Evolutionary conservation across 1,140 invertebrate genomes (phyloP), one percentile per base, ranked within the genome.

Genomic region (Thaumatotibia leucotreta): DNA sequence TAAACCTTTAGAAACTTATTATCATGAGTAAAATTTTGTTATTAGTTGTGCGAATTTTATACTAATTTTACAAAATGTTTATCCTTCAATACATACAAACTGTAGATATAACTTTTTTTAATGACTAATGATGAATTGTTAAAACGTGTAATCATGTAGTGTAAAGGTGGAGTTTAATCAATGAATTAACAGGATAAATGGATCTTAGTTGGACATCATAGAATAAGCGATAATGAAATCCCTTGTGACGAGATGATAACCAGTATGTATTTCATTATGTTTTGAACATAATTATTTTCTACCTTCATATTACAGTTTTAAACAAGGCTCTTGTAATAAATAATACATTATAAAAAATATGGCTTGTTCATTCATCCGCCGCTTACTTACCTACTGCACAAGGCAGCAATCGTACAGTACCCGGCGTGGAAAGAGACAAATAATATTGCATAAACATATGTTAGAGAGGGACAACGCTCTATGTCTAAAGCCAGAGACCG

Each of bases 271-370:
- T 58, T 58, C 24, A 58, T 58, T 54, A 54, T 54, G 50, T 54
- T 58, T n/a, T 58, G 11, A 58, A 58, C 52, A 31, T 58, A 58
- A 58, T 58, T 58, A 58, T 58, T 58, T 58, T 58, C 52, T 58
- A 58, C 52, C 52, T 58, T 58, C 52, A 58, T 58, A 58, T 58
- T 27, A 58, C 22, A 58, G 23, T 58, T 58, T 58, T 58, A 24
- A 58, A 58, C 23, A 58, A 58, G 52, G 11, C 52, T 58, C 52
- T 58, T 58, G 22, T 58, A 58, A 58, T 58, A 58, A 58, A 58
- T 58, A 54, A 14, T n/a, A n/a, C n/a, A 58, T 24, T 58, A 5
- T 27, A 58, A 14, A 58, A 58, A 27, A 58, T 45, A 9, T 45
- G 39, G 17, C 39, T 20, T 45, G 0, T 45, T 45, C 11, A 39